Evolutionary conservation across 2,113 vertebrate genomes (phyloP).

Genomic region (Bostrychus sinensis): DNA sequence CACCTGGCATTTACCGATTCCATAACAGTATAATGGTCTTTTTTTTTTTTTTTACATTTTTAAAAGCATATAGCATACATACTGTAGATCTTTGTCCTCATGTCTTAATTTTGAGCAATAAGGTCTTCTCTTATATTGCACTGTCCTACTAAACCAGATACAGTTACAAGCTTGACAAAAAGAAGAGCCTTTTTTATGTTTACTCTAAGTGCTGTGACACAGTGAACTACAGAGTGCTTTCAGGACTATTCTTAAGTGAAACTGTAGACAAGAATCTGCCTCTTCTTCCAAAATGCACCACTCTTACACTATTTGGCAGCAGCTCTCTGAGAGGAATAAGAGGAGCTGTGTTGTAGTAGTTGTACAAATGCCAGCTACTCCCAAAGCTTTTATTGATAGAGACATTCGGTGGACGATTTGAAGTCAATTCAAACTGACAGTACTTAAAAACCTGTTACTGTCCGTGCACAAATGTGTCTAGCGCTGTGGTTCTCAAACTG

Average conservation of each 20-base stretch:
- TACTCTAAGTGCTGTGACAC: conserved; percentile 52
- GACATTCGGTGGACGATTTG: conserved; percentile 39
- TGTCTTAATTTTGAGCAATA: background rate
- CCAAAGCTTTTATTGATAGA: conserved; percentile 41
- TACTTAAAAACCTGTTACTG: conserved; percentile 40
- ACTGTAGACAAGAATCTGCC: conserved; percentile 42
- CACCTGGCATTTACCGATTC: no score
- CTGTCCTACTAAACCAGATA: conserved; percentile 31
- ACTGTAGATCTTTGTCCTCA: background rate
- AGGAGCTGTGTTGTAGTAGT: conserved; percentile 45
- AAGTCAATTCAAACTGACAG: conserved; percentile 24
- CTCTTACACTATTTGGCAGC: conserved; percentile 43
- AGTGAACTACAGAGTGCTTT: conserved; percentile 46
- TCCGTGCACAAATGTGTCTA: conserved; percentile 26
- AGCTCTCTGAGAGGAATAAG: conserved; percentile 27
- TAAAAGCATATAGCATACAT: background rate
- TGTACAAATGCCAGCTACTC: conserved; percentile 40
- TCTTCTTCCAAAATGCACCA: conserved; percentile 22
- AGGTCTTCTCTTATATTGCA: background rate
- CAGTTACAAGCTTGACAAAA: conserved; percentile 37
- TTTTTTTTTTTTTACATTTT: no score
- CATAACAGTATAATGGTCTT: no score
- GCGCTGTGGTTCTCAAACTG: background rate
- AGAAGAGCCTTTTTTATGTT: conserved; percentile 30
- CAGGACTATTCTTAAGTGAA: conserved; percentile 54